Evolutionary conservation across 2,888 invertebrate species (phyloP).

Genomic region (Argynnis bischoffii): DNA sequence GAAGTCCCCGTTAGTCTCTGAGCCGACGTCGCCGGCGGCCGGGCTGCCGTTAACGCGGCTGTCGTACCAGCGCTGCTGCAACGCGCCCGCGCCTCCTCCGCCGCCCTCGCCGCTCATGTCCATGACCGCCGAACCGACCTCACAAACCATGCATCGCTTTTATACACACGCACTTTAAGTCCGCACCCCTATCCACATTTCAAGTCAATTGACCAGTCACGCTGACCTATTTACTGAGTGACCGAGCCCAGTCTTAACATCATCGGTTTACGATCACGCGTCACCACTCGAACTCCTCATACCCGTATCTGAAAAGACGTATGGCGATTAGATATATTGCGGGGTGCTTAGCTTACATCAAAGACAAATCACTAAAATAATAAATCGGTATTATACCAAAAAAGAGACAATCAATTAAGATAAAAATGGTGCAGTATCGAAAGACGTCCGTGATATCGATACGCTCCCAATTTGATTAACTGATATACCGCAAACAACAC

Average conservation of each 20-base stretch:
- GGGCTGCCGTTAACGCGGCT: conserved; percentile 80
- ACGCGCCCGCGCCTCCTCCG: conserved; percentile 60
- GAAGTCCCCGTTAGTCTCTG: conserved; percentile 80
- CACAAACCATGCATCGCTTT: conserved; percentile 82
- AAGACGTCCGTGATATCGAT: conserved; percentile 72
- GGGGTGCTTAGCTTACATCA: conserved; percentile 51
- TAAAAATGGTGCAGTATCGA: conserved; percentile 71
- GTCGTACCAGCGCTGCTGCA: conserved; percentile 82
- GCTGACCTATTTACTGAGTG: conserved; percentile 46
- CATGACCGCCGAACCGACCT: conserved; percentile 74
- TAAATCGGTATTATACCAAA: conserved; percentile 67
- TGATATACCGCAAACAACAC: conserved; percentile 74
- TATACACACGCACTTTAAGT: conserved; percentile 75
- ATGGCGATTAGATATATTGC: conserved; percentile 7
- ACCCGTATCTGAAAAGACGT: conserved; percentile 59
- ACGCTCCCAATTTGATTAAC: conserved; percentile 79
- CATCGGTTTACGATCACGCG: conserved; percentile 40
- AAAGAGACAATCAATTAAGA: conserved; percentile 79
- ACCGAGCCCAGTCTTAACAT: conserved; percentile 43
- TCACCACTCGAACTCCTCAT: conserved; percentile 26
- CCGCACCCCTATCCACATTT: conserved; percentile 74
- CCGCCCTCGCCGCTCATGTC: conserved; percentile 79
- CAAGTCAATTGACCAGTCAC: conserved; percentile 54
- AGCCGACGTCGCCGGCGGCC: conserved; percentile 72
- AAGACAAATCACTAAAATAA: conserved; percentile 50